These are phyloP conservation scores for Clarias batrachus DNA, from an alignment of 2,113 vertebrate species.

Conservation along the genomic window DNA sequence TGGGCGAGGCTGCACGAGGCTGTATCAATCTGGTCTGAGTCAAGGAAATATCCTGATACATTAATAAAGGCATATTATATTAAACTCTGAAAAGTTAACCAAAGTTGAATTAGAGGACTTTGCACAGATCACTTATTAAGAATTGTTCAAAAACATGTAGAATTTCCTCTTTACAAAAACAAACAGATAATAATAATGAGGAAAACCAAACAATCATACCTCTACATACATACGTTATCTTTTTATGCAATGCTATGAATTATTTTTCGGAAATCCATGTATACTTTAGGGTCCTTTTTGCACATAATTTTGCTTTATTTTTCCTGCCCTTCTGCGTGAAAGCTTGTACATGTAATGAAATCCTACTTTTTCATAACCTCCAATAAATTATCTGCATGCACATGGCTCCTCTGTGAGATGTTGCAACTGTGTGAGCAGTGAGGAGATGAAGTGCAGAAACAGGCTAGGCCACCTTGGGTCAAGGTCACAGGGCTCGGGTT, in stretches of 20 bases:
- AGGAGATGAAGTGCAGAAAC: slow-evolving; percentile 40
- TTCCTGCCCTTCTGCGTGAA: not conserved
- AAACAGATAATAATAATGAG: not conserved
- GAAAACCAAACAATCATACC: not conserved
- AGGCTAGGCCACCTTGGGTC: slow-evolving; percentile 24
- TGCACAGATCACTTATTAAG: not conserved
- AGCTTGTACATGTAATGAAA: not conserved
- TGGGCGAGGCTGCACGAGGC: not conserved
- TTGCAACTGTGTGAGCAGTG: slow-evolving; percentile 4
- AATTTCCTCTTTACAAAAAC: not conserved
- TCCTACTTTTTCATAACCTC: slow-evolving; percentile 15
- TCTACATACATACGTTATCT: not conserved
- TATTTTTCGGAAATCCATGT: not conserved
- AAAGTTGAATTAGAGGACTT: not conserved
- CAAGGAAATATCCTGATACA: not conserved
- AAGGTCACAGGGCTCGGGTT: slow-evolving; percentile 28
- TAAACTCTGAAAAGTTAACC: not conserved
- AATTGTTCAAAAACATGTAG: not conserved
- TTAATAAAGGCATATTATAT: not conserved
- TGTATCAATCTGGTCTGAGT: not conserved
- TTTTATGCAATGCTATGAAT: not conserved
- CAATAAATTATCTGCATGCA: slow-evolving; percentile 7
- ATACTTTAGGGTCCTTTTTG: not conserved
- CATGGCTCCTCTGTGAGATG: slow-evolving; percentile 7
- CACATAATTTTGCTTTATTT: not conserved